Evolutionary conservation across 2,888 invertebrate species (phyloP), one percentile per base, ranked within the genome.

Genomic region (Parnassius mnemosyne): DNA sequence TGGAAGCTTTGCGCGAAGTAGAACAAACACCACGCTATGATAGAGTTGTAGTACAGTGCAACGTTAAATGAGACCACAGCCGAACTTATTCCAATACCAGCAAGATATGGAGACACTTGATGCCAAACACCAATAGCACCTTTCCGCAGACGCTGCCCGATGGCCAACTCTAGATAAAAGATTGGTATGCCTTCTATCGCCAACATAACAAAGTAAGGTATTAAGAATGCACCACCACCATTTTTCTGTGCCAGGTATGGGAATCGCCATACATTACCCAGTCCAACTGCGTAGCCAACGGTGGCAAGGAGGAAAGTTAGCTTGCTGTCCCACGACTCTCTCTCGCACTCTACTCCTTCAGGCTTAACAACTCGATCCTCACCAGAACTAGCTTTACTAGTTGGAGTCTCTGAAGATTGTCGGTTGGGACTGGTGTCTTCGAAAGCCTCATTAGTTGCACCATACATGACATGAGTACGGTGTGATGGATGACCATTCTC

Each of bases 1-100:
- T 97, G 97, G 85, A 98, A 98, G 84, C 98, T 98, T 92, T 97
- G 96, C 70, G 96, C 95, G 80, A 98, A 95, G 89, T 98, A 98
- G 86, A 97, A 98, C 79, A 98, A 93, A 83, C 98, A 98, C 99
- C 99, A 99, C 65, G 98, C 98, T 71, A 99, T 98, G 74, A 99
- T 98, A 65, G 98, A 98, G 88, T 99, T 99, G 89, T 99, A 99
- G 87, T 99, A 99, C 68, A 99, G 93, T 11, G 98, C 98, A 68
- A 99, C 98, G 81, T 98, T 97, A 89, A 98, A 98, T 1, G 98
- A 98, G 44, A 99, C 98, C 68, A 99, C 96, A 1, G 98, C 98
- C 61, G 97, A 97, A 78, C 98, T 97, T 71, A 98, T 95, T 20
- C 98, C 97, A 63, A 97, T 97, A 12, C 97, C 97, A 16, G 95